These are phyloP conservation scores for Araneus ventricosus DNA, from an alignment of 1,140 invertebrate species.

Conservation along the genomic window DNA sequence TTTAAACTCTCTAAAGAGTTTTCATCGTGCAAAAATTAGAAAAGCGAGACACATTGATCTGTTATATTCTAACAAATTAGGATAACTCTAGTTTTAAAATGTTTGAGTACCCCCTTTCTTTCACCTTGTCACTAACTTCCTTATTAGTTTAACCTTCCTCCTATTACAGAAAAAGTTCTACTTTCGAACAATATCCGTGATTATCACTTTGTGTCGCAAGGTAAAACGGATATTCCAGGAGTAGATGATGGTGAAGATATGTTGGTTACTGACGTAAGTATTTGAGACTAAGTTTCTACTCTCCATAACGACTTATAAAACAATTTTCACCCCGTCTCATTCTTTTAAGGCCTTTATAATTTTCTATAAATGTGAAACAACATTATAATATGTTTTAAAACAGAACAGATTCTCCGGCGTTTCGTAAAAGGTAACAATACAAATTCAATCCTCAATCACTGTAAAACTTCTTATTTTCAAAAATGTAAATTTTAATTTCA, in stretches of 20 bases:
- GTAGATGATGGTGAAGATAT: constrained; percentile 89
- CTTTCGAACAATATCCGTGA: constrained; percentile 88
- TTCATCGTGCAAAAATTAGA: not conserved
- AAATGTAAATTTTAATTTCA: too few relatives aligned
- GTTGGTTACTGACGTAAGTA: constrained; percentile 87
- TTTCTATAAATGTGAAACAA: too few relatives aligned
- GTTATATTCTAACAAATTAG: not conserved
- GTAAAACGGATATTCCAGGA: constrained; percentile 87
- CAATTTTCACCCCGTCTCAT: not conserved
- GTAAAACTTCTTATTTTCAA: too few relatives aligned
- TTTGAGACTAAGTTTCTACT: not conserved
- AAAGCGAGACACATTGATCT: not conserved
- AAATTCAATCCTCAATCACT: too few relatives aligned
- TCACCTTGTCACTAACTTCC: constrained; percentile 24
- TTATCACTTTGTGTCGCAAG: constrained; percentile 89
- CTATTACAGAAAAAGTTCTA: constrained; percentile 87
- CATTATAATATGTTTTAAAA: too few relatives aligned
- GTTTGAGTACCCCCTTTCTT: not conserved
- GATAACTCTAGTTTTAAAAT: not conserved
- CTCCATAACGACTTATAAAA: too few relatives aligned
- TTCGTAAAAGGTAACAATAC: too few relatives aligned
- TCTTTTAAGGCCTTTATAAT: too few relatives aligned
- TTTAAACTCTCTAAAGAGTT: not conserved
- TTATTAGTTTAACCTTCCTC: constrained; percentile 58
- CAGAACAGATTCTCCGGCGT: too few relatives aligned